These are phyloP conservation scores for Edolisoma coerulescens DNA, from an alignment of 2,113 vertebrate species.

Conservation along the genomic window DNA sequence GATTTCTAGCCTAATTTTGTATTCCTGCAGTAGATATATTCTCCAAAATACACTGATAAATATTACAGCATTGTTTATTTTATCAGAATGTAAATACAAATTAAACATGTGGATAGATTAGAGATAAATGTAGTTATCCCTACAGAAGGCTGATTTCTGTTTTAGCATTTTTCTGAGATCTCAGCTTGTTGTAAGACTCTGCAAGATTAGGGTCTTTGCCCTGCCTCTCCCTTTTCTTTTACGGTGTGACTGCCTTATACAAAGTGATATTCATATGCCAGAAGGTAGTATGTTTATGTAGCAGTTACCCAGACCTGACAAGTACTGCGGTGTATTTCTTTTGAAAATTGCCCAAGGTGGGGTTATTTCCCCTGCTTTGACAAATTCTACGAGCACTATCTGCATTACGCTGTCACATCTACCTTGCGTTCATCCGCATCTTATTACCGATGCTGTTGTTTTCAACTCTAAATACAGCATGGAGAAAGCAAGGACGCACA, in stretches of 20 bases:
- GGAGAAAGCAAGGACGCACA: neutral
- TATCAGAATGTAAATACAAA: neutral
- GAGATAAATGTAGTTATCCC: neutral
- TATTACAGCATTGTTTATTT: neutral
- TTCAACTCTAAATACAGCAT: neutral
- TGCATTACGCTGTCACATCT: neutral
- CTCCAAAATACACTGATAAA: neutral
- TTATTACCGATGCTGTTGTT: neutral
- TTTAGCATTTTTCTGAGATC: neutral
- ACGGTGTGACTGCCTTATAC: constrained; percentile 5
- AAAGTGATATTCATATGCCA: constrained; percentile 47
- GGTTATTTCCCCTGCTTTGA: constrained; percentile 24
- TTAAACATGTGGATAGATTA: neutral
- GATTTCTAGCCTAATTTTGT: neutral
- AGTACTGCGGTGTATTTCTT: constrained; percentile 15
- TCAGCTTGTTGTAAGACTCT: neutral
- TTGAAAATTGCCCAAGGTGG: constrained; percentile 44
- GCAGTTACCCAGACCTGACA: constrained; percentile 48
- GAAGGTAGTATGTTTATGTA: constrained; percentile 15
- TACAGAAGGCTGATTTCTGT: neutral
- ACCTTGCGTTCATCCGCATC: constrained; percentile 13
- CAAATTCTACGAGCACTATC: constrained; percentile 3
- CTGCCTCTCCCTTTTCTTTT: neutral
- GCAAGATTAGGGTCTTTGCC: neutral
- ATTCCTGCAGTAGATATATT: neutral